Evolutionary conservation across 1,140 invertebrate genomes (phyloP).

Genomic region (Neodiprion pinetum): DNA sequence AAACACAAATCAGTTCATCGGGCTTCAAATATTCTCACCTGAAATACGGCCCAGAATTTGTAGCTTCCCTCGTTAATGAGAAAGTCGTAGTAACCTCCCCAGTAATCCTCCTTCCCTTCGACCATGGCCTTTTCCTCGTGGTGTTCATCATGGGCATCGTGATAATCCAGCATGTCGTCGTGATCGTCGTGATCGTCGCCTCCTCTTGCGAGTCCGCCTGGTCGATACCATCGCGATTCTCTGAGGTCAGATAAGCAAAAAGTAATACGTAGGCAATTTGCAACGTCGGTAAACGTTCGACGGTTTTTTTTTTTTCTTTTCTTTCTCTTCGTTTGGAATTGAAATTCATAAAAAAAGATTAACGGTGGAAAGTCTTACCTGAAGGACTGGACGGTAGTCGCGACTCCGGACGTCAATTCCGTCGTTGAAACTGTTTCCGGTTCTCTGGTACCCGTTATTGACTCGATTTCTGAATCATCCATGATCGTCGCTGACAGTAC

Average conservation of each 20-base stretch:
- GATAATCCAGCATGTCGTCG: conserved; percentile 25
- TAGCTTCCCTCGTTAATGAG: conserved; percentile 85
- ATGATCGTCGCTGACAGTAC: not conserved
- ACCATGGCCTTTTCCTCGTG: conserved; percentile 48
- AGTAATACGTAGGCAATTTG: no score
- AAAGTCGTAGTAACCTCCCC: conserved; percentile 82
- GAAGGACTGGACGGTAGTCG: conserved; percentile 37
- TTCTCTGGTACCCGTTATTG: conserved; percentile 7
- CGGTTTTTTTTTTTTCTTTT: no score
- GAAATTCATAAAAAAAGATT: not conserved
- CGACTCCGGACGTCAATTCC: conserved; percentile 29
- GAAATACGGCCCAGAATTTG: conserved; percentile 86
- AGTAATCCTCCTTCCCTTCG: conserved; percentile 68
- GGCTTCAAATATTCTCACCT: conserved; percentile 62
- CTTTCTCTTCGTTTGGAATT: no score
- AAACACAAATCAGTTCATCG: not conserved
- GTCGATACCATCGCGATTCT: conserved; percentile 41
- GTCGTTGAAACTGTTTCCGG: conserved; percentile 29
- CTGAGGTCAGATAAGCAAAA: conserved; percentile 29
- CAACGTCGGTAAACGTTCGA: no score
- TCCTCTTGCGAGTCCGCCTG: conserved; percentile 32
- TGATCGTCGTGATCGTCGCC: conserved; percentile 34
- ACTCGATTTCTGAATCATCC: not conserved
- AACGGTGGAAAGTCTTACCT: not conserved
- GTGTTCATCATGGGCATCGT: conserved; percentile 34